Conservation (phyloP, 2,888 invertebrate species). For the Luperina testacea region DNA sequence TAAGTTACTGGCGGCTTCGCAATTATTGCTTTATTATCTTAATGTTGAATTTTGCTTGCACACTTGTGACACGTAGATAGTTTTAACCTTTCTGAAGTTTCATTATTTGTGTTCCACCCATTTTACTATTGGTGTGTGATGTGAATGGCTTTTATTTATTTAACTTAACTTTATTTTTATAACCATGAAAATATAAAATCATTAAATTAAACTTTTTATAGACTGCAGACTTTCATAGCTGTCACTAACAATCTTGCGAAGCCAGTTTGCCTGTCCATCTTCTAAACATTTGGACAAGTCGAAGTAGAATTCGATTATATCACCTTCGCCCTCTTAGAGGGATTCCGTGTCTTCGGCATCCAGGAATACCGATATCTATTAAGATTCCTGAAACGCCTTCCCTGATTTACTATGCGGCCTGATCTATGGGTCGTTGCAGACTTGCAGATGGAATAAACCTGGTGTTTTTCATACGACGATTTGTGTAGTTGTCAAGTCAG, state of each 20-base stretch:
- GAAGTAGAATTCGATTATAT: slow-evolving; percentile 26
- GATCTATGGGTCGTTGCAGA: slow-evolving; percentile 42
- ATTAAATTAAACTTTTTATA: neutral
- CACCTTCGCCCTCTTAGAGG: neutral
- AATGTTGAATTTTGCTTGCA: neutral
- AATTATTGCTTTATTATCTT: neutral
- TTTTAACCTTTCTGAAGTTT: neutral
- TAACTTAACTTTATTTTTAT: too few relatives aligned
- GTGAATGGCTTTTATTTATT: neutral
- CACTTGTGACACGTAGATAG: neutral
- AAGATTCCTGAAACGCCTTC: slow-evolving; percentile 54
- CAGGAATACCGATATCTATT: slow-evolving; percentile 48
- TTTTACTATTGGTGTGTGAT: neutral
- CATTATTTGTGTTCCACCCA: neutral
- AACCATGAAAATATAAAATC: neutral
- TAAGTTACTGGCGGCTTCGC: too few relatives aligned
- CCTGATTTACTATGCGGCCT: slow-evolving; percentile 59
- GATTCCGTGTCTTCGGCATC: slow-evolving; percentile 9
- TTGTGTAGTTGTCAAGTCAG: neutral
- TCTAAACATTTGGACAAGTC: neutral
- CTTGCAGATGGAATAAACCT: slow-evolving; percentile 35
- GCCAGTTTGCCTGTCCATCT: neutral
- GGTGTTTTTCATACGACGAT: slow-evolving; percentile 4
- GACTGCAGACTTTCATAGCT: neutral
- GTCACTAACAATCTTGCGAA: neutral